Base-by-base conservation (phyloP, 2,888 invertebrate genomes). In the Autographa gamma region DNA sequence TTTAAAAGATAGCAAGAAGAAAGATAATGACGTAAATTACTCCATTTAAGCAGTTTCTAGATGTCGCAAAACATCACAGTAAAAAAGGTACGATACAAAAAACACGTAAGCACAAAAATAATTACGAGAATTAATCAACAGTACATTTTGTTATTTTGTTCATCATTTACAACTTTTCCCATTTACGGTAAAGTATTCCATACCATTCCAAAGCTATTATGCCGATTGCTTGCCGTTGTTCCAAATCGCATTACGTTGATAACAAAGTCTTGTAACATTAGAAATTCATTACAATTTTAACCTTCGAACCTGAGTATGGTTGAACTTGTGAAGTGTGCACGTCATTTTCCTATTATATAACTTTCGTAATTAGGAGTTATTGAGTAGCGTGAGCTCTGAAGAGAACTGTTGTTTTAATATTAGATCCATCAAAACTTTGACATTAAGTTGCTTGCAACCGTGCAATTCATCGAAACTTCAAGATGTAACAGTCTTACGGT, bases 201-300 rank as follows among this genome's bases (percentile, higher is more conserved):
- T 32, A 48, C 48, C 62, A 71, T 70, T 74, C 63, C 65, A 43
- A 11, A 63, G 60, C 62, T 32, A 74, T 76, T 76, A 77, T 52
- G 60, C 63, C 69, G 48, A 84, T 72, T 76, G 66, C 56, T 65
- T 14, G 58, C 25, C 64, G 34, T 54, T 32, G 32, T 58, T 76
- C 58, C 4, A 65, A 69, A 75, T 71, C 52, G 60, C 62, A 76
- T 72, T 81, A 61, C 48, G 63, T 60, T 63, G 62, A 64, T 69
- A 63, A 43, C 18, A 59, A 66, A 79, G 62, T 60, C 60, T 52
- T 63, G 67, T 48, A 63, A 62, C 70, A 82, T 76, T 69, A 82
- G 76, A 81, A 69, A 71, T 63, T 72, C 71, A 81, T 84, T 60
- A 71, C 41, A 66, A 73, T 52, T 66, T 14, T n/a, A 69, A 68